Percentiles rank a stretch among this genome's conserved stretches.
Conservation (phyloP, 2,888 invertebrate genomes). For the Melitaea athalia region DNA sequence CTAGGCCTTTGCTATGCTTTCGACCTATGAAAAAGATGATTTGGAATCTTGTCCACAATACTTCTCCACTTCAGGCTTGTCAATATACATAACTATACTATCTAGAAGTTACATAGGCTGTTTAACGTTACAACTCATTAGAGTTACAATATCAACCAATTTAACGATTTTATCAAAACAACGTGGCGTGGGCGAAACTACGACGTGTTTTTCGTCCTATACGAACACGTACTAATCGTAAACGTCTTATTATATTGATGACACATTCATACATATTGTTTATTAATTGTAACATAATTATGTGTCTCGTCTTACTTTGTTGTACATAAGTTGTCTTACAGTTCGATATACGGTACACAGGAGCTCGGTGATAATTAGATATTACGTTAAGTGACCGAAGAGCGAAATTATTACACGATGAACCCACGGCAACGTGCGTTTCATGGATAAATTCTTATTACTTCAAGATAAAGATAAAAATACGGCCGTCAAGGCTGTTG, state of each 20-base stretch:
- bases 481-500: constrained; percentile 17
- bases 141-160: background rate
- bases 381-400: constrained; percentile 29
- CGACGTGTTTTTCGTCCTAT: too few species aligned
- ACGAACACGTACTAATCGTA: too few species aligned
- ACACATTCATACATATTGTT: background rate
- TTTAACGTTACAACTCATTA: background rate
- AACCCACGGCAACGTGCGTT: constrained; percentile 1
- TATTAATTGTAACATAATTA: background rate
- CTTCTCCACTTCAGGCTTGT: too few species aligned
- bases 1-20: too few species aligned
- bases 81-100: too few species aligned
- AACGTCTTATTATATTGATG: too few species aligned
- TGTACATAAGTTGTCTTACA: background rate
- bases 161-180: background rate
- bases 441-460: background rate
- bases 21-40: too few species aligned
- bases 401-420: constrained; percentile 8
- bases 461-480: constrained; percentile 15
- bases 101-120: too few species aligned
- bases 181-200: too few species aligned
- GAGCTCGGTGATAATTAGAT: constrained; percentile 36
- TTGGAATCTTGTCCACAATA: too few species aligned
- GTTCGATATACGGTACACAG: constrained; percentile 19
- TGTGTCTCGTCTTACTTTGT: too few species aligned